A percentile compares a stretch with the other conserved stretches of the same genome.
Evolutionary conservation across 2,113 vertebrate genomes (phyloP).

Genomic region (Salvelinus alpinus): DNA sequence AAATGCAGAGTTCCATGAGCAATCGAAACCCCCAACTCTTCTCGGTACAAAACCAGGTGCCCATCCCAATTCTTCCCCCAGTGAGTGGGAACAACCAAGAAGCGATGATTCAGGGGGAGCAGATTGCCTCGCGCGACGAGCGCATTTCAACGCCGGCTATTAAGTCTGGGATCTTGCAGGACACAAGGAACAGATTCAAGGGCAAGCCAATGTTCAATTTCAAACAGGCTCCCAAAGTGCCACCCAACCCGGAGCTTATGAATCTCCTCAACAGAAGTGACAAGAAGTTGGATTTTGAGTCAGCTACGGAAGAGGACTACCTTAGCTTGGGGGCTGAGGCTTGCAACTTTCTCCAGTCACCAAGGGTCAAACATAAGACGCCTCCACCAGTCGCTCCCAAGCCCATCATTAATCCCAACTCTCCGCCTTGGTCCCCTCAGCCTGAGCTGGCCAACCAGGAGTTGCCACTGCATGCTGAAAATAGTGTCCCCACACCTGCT

Average conservation of each 20-base stretch:
- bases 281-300: conserved; percentile 86
- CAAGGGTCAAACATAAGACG: conserved; percentile 82
- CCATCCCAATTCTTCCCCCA: conserved; percentile 74
- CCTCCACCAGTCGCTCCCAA: conserved; percentile 97
- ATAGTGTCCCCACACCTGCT: conserved; percentile 70
- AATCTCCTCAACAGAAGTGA: conserved; percentile 87
- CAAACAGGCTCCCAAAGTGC: conserved; percentile 89
- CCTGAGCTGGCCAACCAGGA: conserved; percentile 68
- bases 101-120: conserved; percentile 77
- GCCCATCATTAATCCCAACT: conserved; percentile 80
- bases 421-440: conserved; percentile 84
- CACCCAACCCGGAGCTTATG: conserved; percentile 90
- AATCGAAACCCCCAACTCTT: conserved; percentile 90
- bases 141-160: conserved; percentile 92
- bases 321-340: conserved; percentile 97
- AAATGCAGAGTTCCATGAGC: conserved; percentile 67
- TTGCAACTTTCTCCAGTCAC: conserved; percentile 93
- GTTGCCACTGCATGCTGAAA: conserved; percentile 77
- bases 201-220: conserved; percentile 95
- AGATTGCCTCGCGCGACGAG: conserved; percentile 93
- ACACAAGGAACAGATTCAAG: conserved; percentile 79
- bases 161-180: conserved; percentile 86
- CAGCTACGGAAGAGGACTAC: conserved; percentile 94
- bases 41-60: conserved; percentile 67
- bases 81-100: conserved; percentile 78